These are phyloP conservation scores for Pollimyrus isidori DNA, from an alignment of 2,113 vertebrate genomes.

Conservation along the genomic window DNA sequence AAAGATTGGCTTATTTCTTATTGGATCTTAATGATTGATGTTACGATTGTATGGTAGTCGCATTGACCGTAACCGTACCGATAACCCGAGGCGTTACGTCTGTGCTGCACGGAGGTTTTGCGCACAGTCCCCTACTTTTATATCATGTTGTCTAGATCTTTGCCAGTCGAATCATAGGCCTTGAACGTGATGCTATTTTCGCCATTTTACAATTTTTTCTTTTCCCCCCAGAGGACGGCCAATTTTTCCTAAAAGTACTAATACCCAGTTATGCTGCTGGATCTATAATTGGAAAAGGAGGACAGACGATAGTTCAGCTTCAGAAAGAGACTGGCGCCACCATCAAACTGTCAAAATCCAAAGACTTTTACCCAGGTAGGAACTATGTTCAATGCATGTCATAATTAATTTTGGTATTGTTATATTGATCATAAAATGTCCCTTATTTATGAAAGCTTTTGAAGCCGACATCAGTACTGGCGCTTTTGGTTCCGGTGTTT, in stretches of 20 bases:
- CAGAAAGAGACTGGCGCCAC: constrained; percentile 83
- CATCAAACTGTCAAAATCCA: constrained; percentile 86
- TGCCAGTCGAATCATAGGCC: background rate
- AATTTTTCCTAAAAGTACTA: constrained; percentile 86
- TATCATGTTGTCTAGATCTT: background rate
- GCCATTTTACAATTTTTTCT: constrained; percentile 20
- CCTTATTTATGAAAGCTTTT: background rate
- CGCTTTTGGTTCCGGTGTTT: background rate
- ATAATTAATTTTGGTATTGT: background rate
- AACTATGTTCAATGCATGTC: background rate
- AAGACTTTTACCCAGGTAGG: constrained; percentile 87
- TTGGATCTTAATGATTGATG: background rate
- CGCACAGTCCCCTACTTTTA: background rate
- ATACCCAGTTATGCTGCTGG: constrained; percentile 86
- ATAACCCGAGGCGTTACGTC: constrained; percentile 15
- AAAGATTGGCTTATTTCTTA: constrained; percentile 17
- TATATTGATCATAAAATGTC: background rate
- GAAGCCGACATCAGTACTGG: background rate
- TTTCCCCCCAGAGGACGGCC: constrained; percentile 73
- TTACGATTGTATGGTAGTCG: background rate
- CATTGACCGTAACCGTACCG: background rate
- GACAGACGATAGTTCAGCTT: constrained; percentile 82
- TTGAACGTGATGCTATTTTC: background rate
- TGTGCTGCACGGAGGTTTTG: background rate
- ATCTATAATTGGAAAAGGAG: constrained; percentile 87